These are phyloP conservation scores for Pyrocephalus nanus DNA, from an alignment of 2,797 vertebrate genomes.

Conservation along the genomic window DNA sequence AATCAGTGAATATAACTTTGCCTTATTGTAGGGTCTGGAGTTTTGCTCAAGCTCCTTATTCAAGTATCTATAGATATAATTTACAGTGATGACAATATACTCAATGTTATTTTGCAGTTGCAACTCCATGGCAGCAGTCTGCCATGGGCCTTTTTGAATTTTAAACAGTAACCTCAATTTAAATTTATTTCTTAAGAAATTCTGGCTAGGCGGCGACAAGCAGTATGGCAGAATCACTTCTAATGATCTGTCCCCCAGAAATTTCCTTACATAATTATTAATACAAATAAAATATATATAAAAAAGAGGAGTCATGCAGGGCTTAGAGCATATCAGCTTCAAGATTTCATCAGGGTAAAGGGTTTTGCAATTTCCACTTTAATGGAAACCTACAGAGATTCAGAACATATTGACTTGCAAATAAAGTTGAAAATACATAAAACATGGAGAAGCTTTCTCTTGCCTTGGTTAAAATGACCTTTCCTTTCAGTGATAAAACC, in stretches of 20 bases:
- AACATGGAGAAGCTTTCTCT: conserved; percentile 20
- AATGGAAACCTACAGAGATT: conserved; percentile 28
- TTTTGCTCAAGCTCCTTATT: background rate
- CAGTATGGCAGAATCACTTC: background rate
- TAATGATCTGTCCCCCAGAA: background rate
- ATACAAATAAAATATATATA: background rate
- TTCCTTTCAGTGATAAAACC: conserved; percentile 31
- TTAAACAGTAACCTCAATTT: background rate
- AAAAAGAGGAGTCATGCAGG: background rate
- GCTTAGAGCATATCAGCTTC: background rate
- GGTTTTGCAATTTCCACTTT: conserved; percentile 47
- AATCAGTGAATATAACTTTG: background rate
- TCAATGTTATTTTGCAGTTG: background rate
- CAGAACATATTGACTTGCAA: conserved; percentile 56
- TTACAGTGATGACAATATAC: background rate
- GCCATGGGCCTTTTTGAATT: background rate
- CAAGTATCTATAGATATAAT: background rate
- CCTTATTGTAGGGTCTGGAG: background rate
- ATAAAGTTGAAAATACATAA: conserved; percentile 54
- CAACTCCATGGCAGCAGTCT: background rate
- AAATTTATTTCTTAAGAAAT: conserved; percentile 19
- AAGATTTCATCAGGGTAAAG: conserved; percentile 26
- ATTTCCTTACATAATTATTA: background rate
- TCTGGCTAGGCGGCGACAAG: background rate
- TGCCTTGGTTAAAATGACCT: conserved; percentile 20